phyloP scores from a whole-genome alignment of 2,113 vertebrate species.

The Corvus hawaiiensis region DNA sequence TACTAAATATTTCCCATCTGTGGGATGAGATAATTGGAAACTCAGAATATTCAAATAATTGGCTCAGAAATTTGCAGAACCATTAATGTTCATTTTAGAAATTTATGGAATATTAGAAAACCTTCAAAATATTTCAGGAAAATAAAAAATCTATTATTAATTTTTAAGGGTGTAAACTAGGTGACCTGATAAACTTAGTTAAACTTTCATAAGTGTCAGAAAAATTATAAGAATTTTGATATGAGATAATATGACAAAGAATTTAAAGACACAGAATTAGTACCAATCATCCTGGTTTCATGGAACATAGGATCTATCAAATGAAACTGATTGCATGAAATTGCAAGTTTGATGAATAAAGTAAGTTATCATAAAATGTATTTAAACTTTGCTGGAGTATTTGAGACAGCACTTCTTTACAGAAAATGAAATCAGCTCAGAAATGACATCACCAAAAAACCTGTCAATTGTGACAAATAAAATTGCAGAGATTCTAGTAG shows the following conservation, averaged over 20 bases:
- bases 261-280: neutral
- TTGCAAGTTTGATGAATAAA: neutral
- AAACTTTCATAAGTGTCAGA: neutral
- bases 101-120: constrained; percentile 20
- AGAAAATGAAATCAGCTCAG: neutral
- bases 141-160: neutral
- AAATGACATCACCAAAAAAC: neutral
- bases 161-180: neutral
- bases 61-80: constrained; percentile 9
- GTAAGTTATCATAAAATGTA: neutral
- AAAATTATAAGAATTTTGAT: neutral
- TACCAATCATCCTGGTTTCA: neutral
- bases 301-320: neutral
- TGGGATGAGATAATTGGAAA: neutral
- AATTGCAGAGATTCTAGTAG: neutral
- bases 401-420: neutral
- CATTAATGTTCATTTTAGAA: constrained; percentile 8
- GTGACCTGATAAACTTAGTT: neutral
- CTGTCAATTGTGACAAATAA: neutral
- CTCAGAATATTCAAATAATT: neutral
- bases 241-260: neutral
- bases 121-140: neutral
- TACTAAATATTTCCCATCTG: constrained; percentile 14
- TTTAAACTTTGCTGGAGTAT: neutral
- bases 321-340: neutral